These are phyloP conservation scores for Macropus fuliginosus DNA, from an alignment of 2,797 vertebrate species.

Conservation along the genomic window DNA sequence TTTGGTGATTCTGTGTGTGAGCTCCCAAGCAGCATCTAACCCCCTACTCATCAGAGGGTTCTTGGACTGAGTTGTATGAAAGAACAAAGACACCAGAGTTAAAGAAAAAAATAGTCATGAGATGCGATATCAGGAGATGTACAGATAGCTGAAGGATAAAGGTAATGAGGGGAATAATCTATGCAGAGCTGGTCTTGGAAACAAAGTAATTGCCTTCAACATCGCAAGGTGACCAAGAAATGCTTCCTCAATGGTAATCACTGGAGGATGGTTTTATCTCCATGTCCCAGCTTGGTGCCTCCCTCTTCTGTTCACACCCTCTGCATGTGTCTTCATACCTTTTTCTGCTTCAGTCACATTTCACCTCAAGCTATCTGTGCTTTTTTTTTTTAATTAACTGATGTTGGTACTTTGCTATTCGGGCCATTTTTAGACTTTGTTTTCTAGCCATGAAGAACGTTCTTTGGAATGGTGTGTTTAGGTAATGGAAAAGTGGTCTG, in stretches of 20 bases:
- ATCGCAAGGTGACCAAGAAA: neutral
- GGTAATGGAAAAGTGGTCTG: slow-evolving; percentile 26
- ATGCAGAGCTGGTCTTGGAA: slow-evolving; percentile 13
- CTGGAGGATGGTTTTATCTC: neutral
- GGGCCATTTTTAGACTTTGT: slow-evolving; percentile 36
- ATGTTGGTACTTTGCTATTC: neutral
- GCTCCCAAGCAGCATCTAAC: neutral
- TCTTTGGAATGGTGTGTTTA: slow-evolving; percentile 55
- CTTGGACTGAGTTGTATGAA: neutral
- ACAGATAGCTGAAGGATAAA: neutral
- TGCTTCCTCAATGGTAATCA: neutral
- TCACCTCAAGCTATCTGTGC: slow-evolving; percentile 39
- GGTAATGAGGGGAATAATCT: neutral
- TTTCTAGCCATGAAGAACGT: slow-evolving; percentile 52
- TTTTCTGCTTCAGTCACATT: slow-evolving; percentile 5
- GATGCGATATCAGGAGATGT: neutral
- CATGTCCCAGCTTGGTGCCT: neutral
- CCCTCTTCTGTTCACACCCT: neutral
- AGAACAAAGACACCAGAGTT: neutral
- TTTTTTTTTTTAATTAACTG: neutral
- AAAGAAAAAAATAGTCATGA: neutral
- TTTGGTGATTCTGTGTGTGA: no score
- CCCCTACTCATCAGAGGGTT: neutral
- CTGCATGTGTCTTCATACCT: neutral
- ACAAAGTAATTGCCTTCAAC: neutral